Evolutionary conservation across 2,888 invertebrate species (phyloP), one percentile per base, ranked within the genome.

Genomic region (Tiliacea aurago): DNA sequence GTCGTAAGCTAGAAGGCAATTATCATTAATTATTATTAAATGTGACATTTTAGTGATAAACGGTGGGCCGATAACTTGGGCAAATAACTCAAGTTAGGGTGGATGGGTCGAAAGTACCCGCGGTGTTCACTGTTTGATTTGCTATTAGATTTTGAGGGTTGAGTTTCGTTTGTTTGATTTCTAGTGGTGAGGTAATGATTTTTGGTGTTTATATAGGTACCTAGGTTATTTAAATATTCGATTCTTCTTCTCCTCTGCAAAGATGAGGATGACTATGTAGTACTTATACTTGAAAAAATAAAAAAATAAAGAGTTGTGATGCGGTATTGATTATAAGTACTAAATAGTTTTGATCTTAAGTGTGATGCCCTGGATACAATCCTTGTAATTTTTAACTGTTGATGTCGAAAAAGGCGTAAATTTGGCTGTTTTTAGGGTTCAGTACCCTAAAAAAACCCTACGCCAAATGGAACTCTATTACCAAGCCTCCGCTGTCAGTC

Each of bases 21-120:
- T 96, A 96, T 95, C 96, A 96, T 96, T 96, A 95, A 96, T 96
- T 95, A 96, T 96, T 95, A 96, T 96, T 96, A 96, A 96, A 96
- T 95, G 94, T 94, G 95, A 95, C 95, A 93, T 89, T 93, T 91
- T 85, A 84, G 91, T 95, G 96, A 96, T 95, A 95, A 95, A 96
- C 95, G 95, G 93, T 86, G 86, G 91, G 87, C 94, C 94, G 96
- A 96, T 96, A 96, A 95, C 95, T 95, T 95, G 94, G 85, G 91
- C 94, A 94, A 95, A 96, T 95, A 95, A 94, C 91, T 95, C 95
- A 94, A 92, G 90, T 90, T 88, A 83, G 90, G 87, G 88, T 83
- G 85, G 86, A 84, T 86, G 88, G 83, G 84, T 83, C 88, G 77
- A 84, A 80, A 82, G 86, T 85, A 84, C 85, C 83, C 85, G 86